A percentile compares a stretch with the other conserved stretches of the same genome.
phyloP scores from a whole-genome alignment of 2,888 invertebrate species.

The Bugula neritina region DNA sequence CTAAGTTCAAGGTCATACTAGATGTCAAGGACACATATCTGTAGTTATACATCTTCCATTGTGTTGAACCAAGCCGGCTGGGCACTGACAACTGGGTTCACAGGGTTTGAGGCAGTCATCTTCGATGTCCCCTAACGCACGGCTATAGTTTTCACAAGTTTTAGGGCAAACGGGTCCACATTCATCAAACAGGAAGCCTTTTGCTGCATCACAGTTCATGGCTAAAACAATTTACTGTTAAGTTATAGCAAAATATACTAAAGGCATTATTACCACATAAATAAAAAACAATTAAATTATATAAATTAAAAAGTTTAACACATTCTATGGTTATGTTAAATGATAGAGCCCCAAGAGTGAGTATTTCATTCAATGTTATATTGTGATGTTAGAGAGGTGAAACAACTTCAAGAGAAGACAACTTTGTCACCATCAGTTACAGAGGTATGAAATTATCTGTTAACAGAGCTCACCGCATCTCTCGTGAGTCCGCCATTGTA shows the following conservation, averaged over 20 bases:
- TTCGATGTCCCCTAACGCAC: conserved; percentile 38
- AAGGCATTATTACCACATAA: too few relatives aligned
- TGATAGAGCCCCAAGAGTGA: too few relatives aligned
- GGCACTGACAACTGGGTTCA: conserved; percentile 49
- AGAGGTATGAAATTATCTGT: background rate
- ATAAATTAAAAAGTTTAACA: too few relatives aligned
- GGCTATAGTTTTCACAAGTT: conserved; percentile 44
- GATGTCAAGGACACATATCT: conserved; percentile 38
- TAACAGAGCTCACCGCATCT: conserved; percentile 45
- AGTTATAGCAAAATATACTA: too few relatives aligned
- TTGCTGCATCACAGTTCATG: conserved; percentile 42
- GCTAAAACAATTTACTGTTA: too few relatives aligned
- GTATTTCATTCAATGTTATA: too few relatives aligned
- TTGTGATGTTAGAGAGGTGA: too few relatives aligned
- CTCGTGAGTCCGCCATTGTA: conserved; percentile 44
- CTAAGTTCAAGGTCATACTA: too few relatives aligned
- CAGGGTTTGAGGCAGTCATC: conserved; percentile 50
- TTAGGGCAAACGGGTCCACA: conserved; percentile 50
- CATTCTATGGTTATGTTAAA: too few relatives aligned
- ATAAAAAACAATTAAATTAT: too few relatives aligned
- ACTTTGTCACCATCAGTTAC: too few relatives aligned
- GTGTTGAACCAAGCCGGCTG: conserved; percentile 48
- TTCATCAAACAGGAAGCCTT: conserved; percentile 51
- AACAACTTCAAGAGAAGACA: too few relatives aligned
- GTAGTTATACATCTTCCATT: conserved; percentile 43